Evolutionary conservation across 2,888 invertebrate species (phyloP), one percentile per base, ranked within the genome.

Genomic region (Drosophila algonquin): DNA sequence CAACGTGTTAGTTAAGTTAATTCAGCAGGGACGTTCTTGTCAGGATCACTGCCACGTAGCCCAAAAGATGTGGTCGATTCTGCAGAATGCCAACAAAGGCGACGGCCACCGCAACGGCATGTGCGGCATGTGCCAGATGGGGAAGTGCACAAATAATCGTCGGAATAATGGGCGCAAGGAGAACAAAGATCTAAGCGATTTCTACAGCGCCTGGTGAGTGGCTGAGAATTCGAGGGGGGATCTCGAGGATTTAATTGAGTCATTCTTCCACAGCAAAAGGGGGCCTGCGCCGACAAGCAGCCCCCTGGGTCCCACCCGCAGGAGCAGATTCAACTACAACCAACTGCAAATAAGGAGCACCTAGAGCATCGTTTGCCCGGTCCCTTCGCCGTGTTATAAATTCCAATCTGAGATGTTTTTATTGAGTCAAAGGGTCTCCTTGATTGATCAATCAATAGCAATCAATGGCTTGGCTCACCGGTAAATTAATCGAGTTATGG

Each of bases 291-390:
- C 24, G 0, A 9, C 50, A 9, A n/a, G 9, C 9, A 24, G 55
- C 18, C 7, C 18, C 2, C 24, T 12, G 48, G 53, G 56, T 35
- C 77, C 77, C 27, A 81, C 73, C 3, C 68, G 70, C 4, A 65
- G 59, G 12, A 86, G 71, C 21, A 82, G 65, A 40, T 88, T 83
- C 14, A 82, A 88, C 47, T 79, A 74, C 24, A 87, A 81, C 56
- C 67, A 67, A n/a, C 53, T 81, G 3, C 74, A 46, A 44, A 74
- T 81, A 45, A 53, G 50, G 14, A 84, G 81, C 50, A 50, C 54
- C 7, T 75, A 76, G 24, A 8, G 3, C 27, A 12, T 10, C 24
- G 24, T n/a, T 24, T 44, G 16, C 18, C 18, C 16, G 12, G 46
- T 44, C 27, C n/a, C 24, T 4, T 3, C 5, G 14, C 45, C 10